A percentile compares a stretch with the other conserved stretches of the same genome.
Conservation (phyloP, 37 sponge, comb jelly and placozoan genomes). For the Beroe forskalii region DNA sequence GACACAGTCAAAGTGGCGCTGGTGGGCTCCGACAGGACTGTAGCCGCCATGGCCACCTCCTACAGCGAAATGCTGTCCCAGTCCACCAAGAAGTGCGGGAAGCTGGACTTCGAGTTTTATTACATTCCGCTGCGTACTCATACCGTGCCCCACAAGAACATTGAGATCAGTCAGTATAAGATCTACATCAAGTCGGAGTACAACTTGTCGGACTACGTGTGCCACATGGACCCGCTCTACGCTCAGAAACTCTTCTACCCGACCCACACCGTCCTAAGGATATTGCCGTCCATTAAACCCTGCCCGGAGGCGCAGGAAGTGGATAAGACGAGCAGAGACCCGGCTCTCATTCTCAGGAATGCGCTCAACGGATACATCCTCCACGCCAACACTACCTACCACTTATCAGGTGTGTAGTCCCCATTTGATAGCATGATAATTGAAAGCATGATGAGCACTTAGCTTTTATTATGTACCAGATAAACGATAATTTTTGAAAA, state of each 20-base stretch:
- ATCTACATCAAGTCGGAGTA: conserved; percentile 61
- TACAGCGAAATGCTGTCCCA: conserved; percentile 66
- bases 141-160: conserved; percentile 59
- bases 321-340: conserved; percentile 28
- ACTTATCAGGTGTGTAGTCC: conserved; percentile 46
- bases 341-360: conserved; percentile 24
- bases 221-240: conserved; percentile 61
- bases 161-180: conserved; percentile 64
- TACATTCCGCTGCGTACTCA: conserved; percentile 46
- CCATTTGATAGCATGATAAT: too few relatives aligned
- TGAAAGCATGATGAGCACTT: too few relatives aligned
- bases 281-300: conserved; percentile 53
- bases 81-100: conserved; percentile 60
- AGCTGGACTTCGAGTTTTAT: conserved; percentile 49
- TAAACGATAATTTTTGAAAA: too few relatives aligned
- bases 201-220: conserved; percentile 55
- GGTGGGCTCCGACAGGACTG: conserved; percentile 30
- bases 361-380: conserved; percentile 31
- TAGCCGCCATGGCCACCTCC: conserved; percentile 62
- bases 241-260: conserved; percentile 64
- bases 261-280: conserved; percentile 42
- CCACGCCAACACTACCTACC: conserved; percentile 31
- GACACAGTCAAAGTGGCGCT: conserved; percentile 52
- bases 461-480: too few relatives aligned
- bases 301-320: conserved; percentile 45